These are phyloP conservation scores for Pygoscelis adeliae DNA, from an alignment of 2,113 vertebrate species.

Conservation along the genomic window DNA sequence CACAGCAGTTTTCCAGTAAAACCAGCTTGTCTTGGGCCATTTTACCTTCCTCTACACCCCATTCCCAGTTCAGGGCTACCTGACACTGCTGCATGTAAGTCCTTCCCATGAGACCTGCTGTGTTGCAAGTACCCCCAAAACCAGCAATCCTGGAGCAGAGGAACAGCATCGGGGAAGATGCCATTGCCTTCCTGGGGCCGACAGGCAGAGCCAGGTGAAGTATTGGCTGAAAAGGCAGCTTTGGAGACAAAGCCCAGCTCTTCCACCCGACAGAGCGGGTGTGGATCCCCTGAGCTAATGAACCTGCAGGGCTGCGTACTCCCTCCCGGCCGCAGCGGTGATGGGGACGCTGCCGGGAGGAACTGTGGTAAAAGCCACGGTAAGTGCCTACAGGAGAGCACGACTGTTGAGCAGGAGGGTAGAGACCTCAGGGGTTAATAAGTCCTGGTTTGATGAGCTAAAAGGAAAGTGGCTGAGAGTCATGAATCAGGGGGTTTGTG, in stretches of 20 bases:
- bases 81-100: fast-evolving
- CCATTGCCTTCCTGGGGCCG: not conserved
- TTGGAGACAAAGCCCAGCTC: not conserved
- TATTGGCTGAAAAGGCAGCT: not conserved
- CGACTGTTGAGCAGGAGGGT: fast-evolving
- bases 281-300: not conserved
- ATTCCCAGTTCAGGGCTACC: not conserved
- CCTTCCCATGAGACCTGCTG: not conserved
- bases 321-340: not conserved
- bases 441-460: not conserved
- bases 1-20: not conserved
- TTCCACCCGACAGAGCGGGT: not conserved
- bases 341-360: not conserved
- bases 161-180: not conserved
- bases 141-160: not conserved
- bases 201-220: not conserved
- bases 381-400: not conserved
- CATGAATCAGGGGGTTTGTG: not conserved
- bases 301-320: not conserved
- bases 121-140: not conserved
- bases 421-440: not conserved
- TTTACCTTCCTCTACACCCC: not conserved
- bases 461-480: not conserved
- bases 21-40: not conserved
- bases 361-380: not conserved